Evolutionary conservation across 1,140 invertebrate genomes (phyloP).

Genomic region (Aphaenogaster floridana): DNA sequence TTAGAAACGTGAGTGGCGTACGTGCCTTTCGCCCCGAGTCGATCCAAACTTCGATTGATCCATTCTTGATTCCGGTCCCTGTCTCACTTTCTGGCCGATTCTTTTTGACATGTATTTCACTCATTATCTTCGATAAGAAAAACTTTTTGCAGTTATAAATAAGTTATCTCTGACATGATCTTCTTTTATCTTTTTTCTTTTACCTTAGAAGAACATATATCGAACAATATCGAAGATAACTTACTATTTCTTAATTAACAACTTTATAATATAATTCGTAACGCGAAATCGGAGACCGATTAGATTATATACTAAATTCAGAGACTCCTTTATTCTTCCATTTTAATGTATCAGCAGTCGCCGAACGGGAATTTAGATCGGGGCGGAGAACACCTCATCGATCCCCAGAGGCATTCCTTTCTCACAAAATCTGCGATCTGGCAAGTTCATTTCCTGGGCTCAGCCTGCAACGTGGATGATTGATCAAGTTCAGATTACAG

Average conservation of each 20-base stretch:
- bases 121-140: not conserved
- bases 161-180: not conserved
- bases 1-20: slow-evolving; percentile 69
- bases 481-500: slow-evolving; percentile 64
- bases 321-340: slow-evolving; percentile 25
- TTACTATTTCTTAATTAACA: not conserved
- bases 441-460: slow-evolving; percentile 62
- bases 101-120: not conserved
- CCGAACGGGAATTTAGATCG: slow-evolving; percentile 8
- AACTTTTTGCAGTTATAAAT: not conserved
- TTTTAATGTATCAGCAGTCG: slow-evolving; percentile 43
- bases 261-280: not conserved
- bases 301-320: not conserved
- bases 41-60: slow-evolving; percentile 10
- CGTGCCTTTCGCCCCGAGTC: slow-evolving; percentile 2
- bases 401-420: slow-evolving; percentile 45
- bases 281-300: not conserved
- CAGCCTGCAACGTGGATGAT: slow-evolving; percentile 58
- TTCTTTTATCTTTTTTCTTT: not conserved
- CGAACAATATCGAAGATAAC: not conserved
- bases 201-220: not conserved
- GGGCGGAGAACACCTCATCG: slow-evolving; percentile 32
- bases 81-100: not conserved
- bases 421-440: slow-evolving; percentile 54
- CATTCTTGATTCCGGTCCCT: not conserved